Evolutionary conservation across 2,113 vertebrate genomes (phyloP), one percentile per base, ranked within the genome.

Genomic region (Myiozetetes cayanensis): DNA sequence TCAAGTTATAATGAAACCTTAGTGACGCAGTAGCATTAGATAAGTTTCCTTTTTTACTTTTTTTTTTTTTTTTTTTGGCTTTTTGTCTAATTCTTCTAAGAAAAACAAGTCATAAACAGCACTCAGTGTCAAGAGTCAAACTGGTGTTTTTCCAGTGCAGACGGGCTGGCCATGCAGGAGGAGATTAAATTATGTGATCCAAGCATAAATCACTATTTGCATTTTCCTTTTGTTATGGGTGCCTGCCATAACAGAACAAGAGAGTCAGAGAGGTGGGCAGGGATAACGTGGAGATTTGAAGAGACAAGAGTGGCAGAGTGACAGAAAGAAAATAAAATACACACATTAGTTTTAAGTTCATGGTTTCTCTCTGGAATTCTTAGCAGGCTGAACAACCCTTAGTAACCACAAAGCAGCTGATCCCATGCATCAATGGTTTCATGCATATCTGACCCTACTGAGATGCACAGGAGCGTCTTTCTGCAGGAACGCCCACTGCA

Each of bases 121-220:
- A 4, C 8, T 55, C 35, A 5, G 8, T 53, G 61, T 52, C 33
- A 70, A 59, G 62, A 85, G 41, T 47, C 58, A 39, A 55, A 68
- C 27, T 11, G 17, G 53, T 90, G 55, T 47, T 94, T 90, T 92
- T 70, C 79, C 83, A 83, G 37, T 14, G 33, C 58, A 73, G 37
- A 78, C 19, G 71, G 75, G 70, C 49, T 56, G 44, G 53, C 30
- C 47, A 20, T 19, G 13, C n/a, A 61, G 22, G 3, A 85, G 8
- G 33, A 89, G 49, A 85, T 47, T 67, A 25, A 88, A 55, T 63
- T 39, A 46, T 5, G 12, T 12, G 39, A 92, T 53, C 85, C 28
- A 71, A 47, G 28, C 24, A 35, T 19, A 85, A 87, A 39, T 28
- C 61, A 53, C 3, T 28, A 47, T 30, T 90, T 73, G 44, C 10